phyloP scores from a whole-genome alignment of 2,113 vertebrate species.

The Oncorhynchus kisutch region DNA sequence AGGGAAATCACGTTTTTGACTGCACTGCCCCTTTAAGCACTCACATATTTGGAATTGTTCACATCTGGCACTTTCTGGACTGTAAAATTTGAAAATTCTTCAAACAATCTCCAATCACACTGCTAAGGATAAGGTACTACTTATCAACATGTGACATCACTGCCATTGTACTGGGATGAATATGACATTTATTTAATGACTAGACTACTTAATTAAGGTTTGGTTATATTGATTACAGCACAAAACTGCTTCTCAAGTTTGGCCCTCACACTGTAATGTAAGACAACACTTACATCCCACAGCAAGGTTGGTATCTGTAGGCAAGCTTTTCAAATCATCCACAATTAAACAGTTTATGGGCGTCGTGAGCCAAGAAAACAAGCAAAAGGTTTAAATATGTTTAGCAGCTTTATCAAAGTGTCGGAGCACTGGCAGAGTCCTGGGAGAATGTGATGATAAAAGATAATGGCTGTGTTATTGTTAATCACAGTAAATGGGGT shows the following conservation, averaged over 20 bases:
- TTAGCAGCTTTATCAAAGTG: constrained; percentile 56
- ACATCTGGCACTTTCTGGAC: constrained; percentile 20
- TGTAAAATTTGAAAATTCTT: not conserved
- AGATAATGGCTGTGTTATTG: constrained; percentile 62
- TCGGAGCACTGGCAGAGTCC: constrained; percentile 37
- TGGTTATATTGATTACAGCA: not conserved
- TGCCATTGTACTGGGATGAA: too few relatives aligned
- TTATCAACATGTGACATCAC: too few relatives aligned
- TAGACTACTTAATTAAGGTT: too few relatives aligned
- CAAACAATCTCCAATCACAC: too few relatives aligned
- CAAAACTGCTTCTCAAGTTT: not conserved
- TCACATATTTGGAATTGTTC: not conserved
- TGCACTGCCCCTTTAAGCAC: too few relatives aligned
- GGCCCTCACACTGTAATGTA: constrained; percentile 14
- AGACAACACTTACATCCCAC: constrained; percentile 32
- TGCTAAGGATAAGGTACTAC: too few relatives aligned
- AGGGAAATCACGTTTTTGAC: too few relatives aligned
- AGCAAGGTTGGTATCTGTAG: constrained; percentile 28
- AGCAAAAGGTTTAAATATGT: constrained; percentile 35
- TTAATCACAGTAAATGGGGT: constrained; percentile 62
- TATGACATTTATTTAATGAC: too few relatives aligned
- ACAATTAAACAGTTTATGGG: constrained; percentile 36
- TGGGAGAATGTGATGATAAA: constrained; percentile 61
- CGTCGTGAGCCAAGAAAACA: constrained; percentile 21
- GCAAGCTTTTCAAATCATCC: constrained; percentile 13